Percentiles rank a stretch among this genome's conserved stretches.
Evolutionary conservation across 2,113 vertebrate species (phyloP).

Genomic region (Halichoeres trimaculatus): DNA sequence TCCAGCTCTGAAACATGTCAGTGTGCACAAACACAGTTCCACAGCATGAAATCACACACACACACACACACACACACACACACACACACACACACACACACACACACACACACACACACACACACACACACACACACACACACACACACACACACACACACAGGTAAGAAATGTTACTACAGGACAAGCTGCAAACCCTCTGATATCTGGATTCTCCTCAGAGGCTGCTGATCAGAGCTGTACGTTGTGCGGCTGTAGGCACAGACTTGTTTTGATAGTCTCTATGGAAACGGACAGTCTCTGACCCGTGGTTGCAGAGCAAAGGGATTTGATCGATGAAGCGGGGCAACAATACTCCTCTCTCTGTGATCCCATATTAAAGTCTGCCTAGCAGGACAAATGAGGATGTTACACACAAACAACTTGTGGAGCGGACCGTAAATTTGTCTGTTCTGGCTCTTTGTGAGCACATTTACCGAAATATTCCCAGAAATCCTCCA

Average conservation of each 20-base stretch:
- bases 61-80: no score
- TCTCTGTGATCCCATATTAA: slow-evolving; percentile 25
- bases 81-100: neutral
- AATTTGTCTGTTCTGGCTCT: neutral
- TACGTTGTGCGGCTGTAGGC: slow-evolving; percentile 10
- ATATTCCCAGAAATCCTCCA: neutral
- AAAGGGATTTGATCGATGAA: slow-evolving; percentile 65
- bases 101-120: no score
- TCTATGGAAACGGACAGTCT: slow-evolving; percentile 71
- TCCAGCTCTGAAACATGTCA: slow-evolving; percentile 7
- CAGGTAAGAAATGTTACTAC: neutral
- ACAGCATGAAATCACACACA: neutral
- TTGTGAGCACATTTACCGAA: neutral
- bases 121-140: neutral
- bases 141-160: neutral
- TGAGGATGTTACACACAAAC: slow-evolving; percentile 9
- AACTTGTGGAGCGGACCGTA: neutral
- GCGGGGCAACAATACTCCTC: slow-evolving; percentile 41
- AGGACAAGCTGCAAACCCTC: neutral
- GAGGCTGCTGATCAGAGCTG: slow-evolving; percentile 44
- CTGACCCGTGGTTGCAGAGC: slow-evolving; percentile 61
- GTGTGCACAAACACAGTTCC: neutral
- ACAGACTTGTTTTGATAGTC: slow-evolving; percentile 67
- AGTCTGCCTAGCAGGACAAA: slow-evolving; percentile 12
- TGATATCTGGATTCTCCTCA: slow-evolving; percentile 19